Conservation (phyloP, 1,140 invertebrate species). For the Drosophila nikananu region DNA sequence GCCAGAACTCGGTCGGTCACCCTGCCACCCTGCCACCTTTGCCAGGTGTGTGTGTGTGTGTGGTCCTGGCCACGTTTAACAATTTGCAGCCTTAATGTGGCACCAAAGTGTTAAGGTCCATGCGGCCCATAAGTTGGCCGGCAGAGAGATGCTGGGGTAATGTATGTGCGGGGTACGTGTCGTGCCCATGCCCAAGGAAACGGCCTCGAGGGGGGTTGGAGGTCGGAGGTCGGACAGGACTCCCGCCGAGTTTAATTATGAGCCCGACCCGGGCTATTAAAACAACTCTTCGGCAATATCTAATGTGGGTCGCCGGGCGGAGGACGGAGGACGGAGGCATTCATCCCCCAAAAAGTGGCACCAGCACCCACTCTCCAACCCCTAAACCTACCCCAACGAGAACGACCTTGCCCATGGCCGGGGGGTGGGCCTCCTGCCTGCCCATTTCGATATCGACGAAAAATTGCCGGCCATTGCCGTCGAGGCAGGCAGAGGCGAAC, state of each 20-base stretch:
- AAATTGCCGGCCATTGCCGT: conserved; percentile 66
- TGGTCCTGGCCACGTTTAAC: conserved; percentile 65
- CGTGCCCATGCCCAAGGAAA: conserved; percentile 34
- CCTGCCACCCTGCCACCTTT: neutral
- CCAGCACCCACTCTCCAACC: neutral
- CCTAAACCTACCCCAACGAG: conserved; percentile 13
- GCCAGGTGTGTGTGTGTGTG: conserved; percentile 4
- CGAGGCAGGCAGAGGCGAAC: neutral
- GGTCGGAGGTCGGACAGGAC: neutral
- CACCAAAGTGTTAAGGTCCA: conserved; percentile 79
- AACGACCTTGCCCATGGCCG: conserved; percentile 17
- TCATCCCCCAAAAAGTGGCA: neutral
- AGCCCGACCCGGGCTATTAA: conserved; percentile 75
- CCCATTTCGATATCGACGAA: conserved; percentile 75
- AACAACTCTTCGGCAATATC: conserved; percentile 68
- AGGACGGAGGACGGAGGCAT: neutral
- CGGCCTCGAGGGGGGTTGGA: conserved; percentile 1
- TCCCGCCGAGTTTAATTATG: conserved; percentile 67
- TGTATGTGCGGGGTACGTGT: conserved; percentile 74
- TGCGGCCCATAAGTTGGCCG: conserved; percentile 71
- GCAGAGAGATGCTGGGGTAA: conserved; percentile 68
- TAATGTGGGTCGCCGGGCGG: conserved; percentile 46
- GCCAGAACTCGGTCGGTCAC: conserved; percentile 17
- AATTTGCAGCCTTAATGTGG: conserved; percentile 81
- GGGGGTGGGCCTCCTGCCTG: neutral